Evolutionary conservation across 2,797 vertebrate species (phyloP).

Genomic region (Tadarida brasiliensis): DNA sequence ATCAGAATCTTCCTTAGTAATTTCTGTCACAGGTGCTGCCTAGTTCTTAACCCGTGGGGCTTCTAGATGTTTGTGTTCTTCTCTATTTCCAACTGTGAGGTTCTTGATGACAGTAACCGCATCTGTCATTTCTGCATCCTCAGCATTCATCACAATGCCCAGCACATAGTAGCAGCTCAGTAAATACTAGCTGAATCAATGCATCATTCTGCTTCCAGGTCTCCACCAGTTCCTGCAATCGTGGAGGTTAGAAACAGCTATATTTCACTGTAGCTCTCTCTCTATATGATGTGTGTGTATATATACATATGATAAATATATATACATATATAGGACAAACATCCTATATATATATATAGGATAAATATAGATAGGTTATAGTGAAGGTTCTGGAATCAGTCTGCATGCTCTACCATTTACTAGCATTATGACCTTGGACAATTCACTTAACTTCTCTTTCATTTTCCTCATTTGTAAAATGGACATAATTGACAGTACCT

Average conservation of each 20-base stretch:
- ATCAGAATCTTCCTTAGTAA: neutral
- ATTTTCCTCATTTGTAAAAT: constrained; percentile 12
- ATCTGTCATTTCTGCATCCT: neutral
- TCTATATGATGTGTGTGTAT: neutral
- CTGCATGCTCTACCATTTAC: neutral
- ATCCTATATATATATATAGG: neutral
- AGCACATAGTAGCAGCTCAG: neutral
- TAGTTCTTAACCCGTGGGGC: neutral
- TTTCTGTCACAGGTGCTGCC: neutral
- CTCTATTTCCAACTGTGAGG: neutral
- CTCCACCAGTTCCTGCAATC: neutral
- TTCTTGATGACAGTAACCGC: neutral
- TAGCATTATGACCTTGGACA: neutral
- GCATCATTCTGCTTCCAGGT: neutral
- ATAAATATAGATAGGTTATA: neutral
- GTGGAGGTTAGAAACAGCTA: neutral
- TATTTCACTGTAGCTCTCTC: neutral
- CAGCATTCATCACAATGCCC: neutral
- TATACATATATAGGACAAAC: neutral
- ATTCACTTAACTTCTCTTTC: neutral
- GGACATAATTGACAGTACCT: neutral
- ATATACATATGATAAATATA: neutral
- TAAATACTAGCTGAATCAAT: neutral
- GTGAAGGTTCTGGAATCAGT: constrained; percentile 2
- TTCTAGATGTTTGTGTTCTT: neutral